Conservation (phyloP, 1,140 invertebrate species). For the Brachionus plicatilis region DNA sequence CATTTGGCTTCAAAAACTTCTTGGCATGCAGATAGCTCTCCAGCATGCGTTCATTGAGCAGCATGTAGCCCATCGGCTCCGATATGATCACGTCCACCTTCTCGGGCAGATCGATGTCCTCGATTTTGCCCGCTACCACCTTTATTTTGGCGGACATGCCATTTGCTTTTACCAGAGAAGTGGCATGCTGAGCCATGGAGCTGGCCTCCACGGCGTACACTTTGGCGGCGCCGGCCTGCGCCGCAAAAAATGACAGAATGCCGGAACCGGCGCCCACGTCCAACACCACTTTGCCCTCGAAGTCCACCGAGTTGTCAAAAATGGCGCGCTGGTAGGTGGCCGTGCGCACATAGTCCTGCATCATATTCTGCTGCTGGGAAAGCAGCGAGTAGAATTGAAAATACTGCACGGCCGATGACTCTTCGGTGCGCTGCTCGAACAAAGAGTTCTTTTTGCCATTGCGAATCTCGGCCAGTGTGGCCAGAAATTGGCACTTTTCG, state of each 20-base stretch:
- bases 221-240: conserved; percentile 89
- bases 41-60: conserved; percentile 98
- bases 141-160: conserved; percentile 65
- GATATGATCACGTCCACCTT: conserved; percentile 94
- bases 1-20: conserved; percentile 88
- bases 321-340: conserved; percentile 97
- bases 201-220: conserved; percentile 98
- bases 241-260: conserved; percentile 95
- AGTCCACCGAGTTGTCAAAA: conserved; percentile 83
- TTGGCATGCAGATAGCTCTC: conserved; percentile 97
- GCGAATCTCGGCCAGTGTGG: background rate
- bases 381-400: conserved; percentile 94
- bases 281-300: conserved; percentile 70
- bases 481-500: background rate
- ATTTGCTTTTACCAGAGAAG: conserved; percentile 81
- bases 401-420: conserved; percentile 93
- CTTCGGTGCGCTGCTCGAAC: conserved; percentile 91
- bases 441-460: conserved; percentile 57
- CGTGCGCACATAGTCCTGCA: conserved; percentile 94
- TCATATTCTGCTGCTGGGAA: conserved; percentile 99
- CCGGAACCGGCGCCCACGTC: conserved; percentile 83
- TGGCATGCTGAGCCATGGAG: conserved; percentile 93
- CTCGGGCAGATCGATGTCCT: conserved; percentile 91
- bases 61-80: conserved; percentile 99
- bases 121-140: conserved; percentile 94